A percentile compares a stretch with the other conserved stretches of the same genome.
phyloP scores from a whole-genome alignment of 2,888 invertebrate species.

The Nesidiocoris tenuis region DNA sequence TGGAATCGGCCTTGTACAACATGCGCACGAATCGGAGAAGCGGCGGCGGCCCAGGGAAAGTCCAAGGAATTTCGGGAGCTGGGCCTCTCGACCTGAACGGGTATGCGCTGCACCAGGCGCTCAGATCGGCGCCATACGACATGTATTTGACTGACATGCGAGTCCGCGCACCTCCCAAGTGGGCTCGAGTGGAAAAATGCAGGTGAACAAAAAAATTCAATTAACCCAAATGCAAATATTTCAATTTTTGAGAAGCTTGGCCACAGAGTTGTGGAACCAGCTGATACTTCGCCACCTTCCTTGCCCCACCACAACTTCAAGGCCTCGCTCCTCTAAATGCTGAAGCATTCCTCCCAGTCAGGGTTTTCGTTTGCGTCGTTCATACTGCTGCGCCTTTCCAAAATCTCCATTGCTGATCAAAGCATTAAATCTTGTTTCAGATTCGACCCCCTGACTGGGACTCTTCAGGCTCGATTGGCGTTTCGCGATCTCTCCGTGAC shows the following conservation, averaged over 20 bases:
- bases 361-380: too few species aligned
- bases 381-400: too few species aligned
- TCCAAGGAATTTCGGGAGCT: neutral
- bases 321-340: too few species aligned
- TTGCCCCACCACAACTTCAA: too few species aligned
- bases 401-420: too few species aligned
- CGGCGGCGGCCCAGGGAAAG: conserved; percentile 12
- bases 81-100: conserved; percentile 57
- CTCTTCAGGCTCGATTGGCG: conserved; percentile 71
- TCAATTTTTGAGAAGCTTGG: too few species aligned
- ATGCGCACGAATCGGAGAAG: conserved; percentile 23
- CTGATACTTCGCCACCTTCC: too few species aligned
- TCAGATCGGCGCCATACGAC: conserved; percentile 64
- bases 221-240: too few species aligned
- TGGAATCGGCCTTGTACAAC: conserved; percentile 23
- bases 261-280: too few species aligned
- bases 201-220: too few species aligned
- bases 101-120: conserved; percentile 65
- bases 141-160: conserved; percentile 71
- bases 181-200: conserved; percentile 62
- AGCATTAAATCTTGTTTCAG: conserved; percentile 59
- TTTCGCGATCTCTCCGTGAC: conserved; percentile 79
- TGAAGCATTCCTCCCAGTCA: too few species aligned
- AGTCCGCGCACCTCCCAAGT: conserved; percentile 68
- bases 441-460: conserved; percentile 71